Base-by-base conservation (phyloP, 2,113 vertebrate species). In the Albula goreensis region DNA sequence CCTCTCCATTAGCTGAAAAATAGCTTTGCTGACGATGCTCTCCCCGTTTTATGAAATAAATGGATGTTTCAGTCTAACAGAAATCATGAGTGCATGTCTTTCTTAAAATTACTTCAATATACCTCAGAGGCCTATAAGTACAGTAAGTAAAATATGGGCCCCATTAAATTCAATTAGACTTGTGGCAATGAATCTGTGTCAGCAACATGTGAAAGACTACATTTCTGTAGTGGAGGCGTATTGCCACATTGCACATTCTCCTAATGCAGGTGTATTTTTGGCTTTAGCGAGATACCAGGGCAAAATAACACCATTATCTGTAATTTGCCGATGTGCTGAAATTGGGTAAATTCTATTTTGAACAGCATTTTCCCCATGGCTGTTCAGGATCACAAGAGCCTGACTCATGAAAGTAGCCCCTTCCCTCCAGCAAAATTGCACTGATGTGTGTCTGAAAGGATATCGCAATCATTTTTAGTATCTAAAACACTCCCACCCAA, bases 291-390 rank as follows among this genome's bases (percentile, higher is more conserved):
- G 50, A 31, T n/a, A n/a, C 51, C 6, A 3, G 5, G 50, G 70
- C 50, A 56, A 51, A 77, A 51, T 41, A 8, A 22, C 83, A 85
- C 8, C 74, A 56, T 78, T 48, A 48, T 5, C 50, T 49, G 70
- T 25, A 51, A 22, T 84, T 84, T 74, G 22, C 63, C 63, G n/a
- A 74, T 74, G 70, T 10, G 22, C 70, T 31, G 70, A 74, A 74
- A 74, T 74, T 74, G 70, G n/a, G 70, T 10, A 25, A 74, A 74
- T 74, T 74, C 70, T 74, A 74, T 74, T 74, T 74, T 74, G n/a
- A n/a, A 31, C 22, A 7, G n/a, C 11, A 74, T 11, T 74, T 74
- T 74, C 22, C 70, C 70, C n/a, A n/a, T 74, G 70, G 70, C 70
- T 74, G 22, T 10, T 8, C 70, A 25, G 70, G 19, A 31, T 22